A percentile compares a stretch with the other conserved stretches of the same genome.
Conservation (phyloP, 2,113 vertebrate genomes). For the Hoplias malabaricus region DNA sequence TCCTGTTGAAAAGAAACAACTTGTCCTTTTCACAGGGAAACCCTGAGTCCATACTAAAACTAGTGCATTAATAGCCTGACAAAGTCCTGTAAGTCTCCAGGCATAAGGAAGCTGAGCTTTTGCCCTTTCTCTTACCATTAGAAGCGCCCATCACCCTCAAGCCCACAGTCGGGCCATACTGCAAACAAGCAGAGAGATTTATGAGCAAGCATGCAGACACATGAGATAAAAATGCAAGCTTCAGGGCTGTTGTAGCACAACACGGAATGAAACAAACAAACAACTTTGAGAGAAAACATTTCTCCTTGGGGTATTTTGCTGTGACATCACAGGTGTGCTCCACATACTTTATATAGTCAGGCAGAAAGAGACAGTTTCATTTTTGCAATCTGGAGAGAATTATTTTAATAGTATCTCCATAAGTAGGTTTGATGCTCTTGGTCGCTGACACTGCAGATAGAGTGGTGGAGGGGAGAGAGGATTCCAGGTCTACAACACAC, state of each 20-base stretch:
- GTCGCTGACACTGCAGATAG: not conserved
- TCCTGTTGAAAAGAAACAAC: not conserved
- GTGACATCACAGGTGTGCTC: not conserved
- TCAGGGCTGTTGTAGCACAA: slow-evolving; percentile 12
- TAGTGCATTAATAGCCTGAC: slow-evolving; percentile 27
- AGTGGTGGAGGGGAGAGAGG: not conserved
- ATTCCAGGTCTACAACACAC: not conserved
- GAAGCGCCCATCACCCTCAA: slow-evolving; percentile 17
- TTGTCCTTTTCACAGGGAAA: slow-evolving; percentile 17
- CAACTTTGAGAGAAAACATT: not conserved
- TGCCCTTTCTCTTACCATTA: slow-evolving; percentile 13
- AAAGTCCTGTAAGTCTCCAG: not conserved
- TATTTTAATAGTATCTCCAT: not conserved
- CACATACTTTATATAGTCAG: not conserved
- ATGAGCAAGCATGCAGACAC: slow-evolving; percentile 33
- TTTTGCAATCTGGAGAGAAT: not conserved
- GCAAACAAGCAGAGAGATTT: slow-evolving; percentile 43
- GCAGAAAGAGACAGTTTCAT: not conserved
- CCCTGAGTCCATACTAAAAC: slow-evolving; percentile 30
- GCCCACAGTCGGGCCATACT: slow-evolving; percentile 24
- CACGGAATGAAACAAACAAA: slow-evolving; percentile 24
- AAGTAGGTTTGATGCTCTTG: not conserved
- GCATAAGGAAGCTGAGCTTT: slow-evolving; percentile 38
- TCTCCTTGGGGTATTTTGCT: slow-evolving; percentile 1
- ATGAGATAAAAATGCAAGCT: slow-evolving; percentile 43